phyloP scores from a whole-genome alignment of 2,888 invertebrate genomes.

The Ligdia adustata region DNA sequence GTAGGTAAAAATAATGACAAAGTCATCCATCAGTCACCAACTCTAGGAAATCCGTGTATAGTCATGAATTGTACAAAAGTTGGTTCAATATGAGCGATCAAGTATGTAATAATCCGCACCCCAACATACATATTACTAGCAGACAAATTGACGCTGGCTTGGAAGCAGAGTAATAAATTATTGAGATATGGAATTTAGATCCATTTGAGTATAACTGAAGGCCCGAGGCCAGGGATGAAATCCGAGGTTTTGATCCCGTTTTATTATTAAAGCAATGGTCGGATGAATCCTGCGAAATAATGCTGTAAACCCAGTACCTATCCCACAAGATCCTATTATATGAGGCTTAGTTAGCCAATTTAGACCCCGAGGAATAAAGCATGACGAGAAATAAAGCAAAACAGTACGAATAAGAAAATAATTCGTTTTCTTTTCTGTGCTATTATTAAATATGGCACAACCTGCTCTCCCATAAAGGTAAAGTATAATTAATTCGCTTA shows the following conservation, averaged over 20 bases:
- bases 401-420: no score
- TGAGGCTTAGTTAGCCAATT: constrained; percentile 23
- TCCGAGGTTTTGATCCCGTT: constrained; percentile 20
- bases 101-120: no score
- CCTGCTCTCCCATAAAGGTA: no score
- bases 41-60: no score
- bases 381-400: no score
- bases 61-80: no score
- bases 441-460: no score
- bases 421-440: no score
- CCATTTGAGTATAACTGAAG: constrained; percentile 13
- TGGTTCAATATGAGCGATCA: constrained; percentile 2
- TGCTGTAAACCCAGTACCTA: constrained; percentile 1
- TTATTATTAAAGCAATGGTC: constrained; percentile 22
- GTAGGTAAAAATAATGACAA: no score
- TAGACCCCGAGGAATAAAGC: constrained; percentile 12
- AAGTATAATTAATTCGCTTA: no score
- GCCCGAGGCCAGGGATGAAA: constrained; percentile 15
- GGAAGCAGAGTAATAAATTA: constrained; percentile 19
- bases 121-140: no score
- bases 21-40: no score
- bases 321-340: constrained; percentile 20
- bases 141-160: constrained; percentile 3
- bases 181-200: constrained; percentile 15
- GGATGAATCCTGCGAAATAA: constrained; percentile 21